A percentile compares a stretch with the other conserved stretches of the same genome.
Conservation (phyloP, 2,797 vertebrate genomes). For the Babyrousa celebensis region DNA sequence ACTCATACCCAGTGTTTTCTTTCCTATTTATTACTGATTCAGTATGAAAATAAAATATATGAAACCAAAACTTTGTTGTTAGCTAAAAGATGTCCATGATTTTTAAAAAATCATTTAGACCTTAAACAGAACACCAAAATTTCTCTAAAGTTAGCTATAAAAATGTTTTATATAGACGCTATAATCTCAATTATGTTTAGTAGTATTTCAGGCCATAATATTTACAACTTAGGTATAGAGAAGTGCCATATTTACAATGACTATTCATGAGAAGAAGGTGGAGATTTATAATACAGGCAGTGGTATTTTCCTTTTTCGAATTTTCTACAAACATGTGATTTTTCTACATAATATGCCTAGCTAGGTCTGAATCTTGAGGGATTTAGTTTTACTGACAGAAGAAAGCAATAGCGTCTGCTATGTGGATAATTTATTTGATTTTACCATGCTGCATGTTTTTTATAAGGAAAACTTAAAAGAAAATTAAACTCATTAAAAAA, state of each 20-base stretch:
- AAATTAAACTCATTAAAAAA: constrained; percentile 91
- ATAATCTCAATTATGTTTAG: constrained; percentile 68
- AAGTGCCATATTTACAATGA: neutral
- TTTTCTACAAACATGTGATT: constrained; percentile 56
- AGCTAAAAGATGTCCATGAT: constrained; percentile 52
- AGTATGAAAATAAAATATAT: constrained; percentile 27
- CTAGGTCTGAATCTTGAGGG: constrained; percentile 79
- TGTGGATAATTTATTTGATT: constrained; percentile 89
- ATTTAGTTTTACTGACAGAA: constrained; percentile 81
- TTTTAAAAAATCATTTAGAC: constrained; percentile 43
- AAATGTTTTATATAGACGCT: constrained; percentile 46
- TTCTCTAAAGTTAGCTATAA: constrained; percentile 61
- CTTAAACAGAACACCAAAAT: constrained; percentile 18
- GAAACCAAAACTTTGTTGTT: constrained; percentile 22
- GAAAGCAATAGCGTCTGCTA: constrained; percentile 76
- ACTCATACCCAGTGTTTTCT: neutral
- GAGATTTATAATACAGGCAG: constrained; percentile 66
- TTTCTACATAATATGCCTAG: constrained; percentile 73
- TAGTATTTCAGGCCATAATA: constrained; percentile 27
- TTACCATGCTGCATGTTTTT: constrained; percentile 85
- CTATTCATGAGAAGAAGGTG: constrained; percentile 2
- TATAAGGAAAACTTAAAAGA: constrained; percentile 89
- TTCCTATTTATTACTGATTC: neutral
- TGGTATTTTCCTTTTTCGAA: constrained; percentile 63
- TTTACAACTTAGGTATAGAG: constrained; percentile 5